These are phyloP conservation scores for Delichon dasypus DNA, from an alignment of 2,797 vertebrate species.

Conservation along the genomic window DNA sequence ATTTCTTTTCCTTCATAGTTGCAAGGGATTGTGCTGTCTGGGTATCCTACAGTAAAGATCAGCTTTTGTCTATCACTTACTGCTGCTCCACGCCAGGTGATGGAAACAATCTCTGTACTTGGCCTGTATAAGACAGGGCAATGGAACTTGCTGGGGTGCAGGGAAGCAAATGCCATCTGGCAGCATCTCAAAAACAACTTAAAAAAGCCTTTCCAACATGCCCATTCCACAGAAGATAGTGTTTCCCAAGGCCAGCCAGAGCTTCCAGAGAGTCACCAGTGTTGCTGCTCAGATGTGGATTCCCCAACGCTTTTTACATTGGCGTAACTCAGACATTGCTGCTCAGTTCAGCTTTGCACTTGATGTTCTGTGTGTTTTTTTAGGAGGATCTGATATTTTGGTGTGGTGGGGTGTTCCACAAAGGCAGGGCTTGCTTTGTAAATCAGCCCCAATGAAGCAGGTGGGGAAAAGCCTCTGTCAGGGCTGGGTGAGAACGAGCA, in stretches of 20 bases:
- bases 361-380: background rate
- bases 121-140: background rate
- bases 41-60: background rate
- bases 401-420: background rate
- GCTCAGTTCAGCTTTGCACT: background rate
- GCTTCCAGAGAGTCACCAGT: background rate
- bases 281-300: background rate
- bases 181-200: background rate
- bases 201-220: background rate
- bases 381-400: background rate
- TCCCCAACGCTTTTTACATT: background rate
- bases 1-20: constrained; percentile 40
- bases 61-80: background rate
- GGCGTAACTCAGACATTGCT: background rate
- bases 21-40: background rate
- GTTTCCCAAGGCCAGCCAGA: background rate
- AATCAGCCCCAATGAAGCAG: background rate
- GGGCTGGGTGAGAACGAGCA: background rate
- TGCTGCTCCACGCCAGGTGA: background rate
- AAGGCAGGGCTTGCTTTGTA: background rate
- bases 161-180: background rate
- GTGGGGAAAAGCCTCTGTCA: background rate
- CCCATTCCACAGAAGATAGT: background rate
- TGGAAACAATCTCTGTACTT: background rate
- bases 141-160: background rate